A percentile compares a stretch with the other conserved stretches of the same genome.
Conservation (phyloP, 2,113 vertebrate species). For the Clinocottus analis region DNA sequence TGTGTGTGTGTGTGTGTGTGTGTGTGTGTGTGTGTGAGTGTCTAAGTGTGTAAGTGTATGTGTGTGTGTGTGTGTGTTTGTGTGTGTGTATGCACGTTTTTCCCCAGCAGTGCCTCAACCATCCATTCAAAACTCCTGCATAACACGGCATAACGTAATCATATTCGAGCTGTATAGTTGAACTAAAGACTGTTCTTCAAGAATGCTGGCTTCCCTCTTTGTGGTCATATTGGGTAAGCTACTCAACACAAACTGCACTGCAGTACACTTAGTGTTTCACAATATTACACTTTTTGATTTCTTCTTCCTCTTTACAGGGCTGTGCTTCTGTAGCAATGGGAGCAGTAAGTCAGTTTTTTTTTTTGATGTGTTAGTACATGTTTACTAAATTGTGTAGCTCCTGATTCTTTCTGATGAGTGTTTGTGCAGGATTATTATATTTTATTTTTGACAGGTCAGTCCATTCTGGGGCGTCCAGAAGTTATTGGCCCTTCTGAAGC, state of each 20-base stretch:
- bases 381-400: neutral
- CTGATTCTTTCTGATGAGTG: neutral
- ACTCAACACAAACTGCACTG: neutral
- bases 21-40: constrained; percentile 14
- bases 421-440: neutral
- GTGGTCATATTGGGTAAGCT: constrained; percentile 70
- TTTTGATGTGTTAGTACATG: neutral
- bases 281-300: neutral
- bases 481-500: constrained; percentile 46
- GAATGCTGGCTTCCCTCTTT: constrained; percentile 54
- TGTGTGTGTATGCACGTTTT: neutral
- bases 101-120: neutral
- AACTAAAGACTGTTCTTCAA: constrained; percentile 6
- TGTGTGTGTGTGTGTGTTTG: constrained; percentile 18
- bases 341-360: constrained; percentile 59
- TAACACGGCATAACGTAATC: neutral
- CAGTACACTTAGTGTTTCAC: neutral
- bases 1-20: constrained; percentile 19
- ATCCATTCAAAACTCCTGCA: neutral
- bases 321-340: constrained; percentile 37
- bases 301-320: constrained; percentile 44
- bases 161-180: neutral
- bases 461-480: constrained; percentile 30
- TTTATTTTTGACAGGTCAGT: constrained; percentile 44
- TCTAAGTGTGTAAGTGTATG: constrained; percentile 19